These are phyloP conservation scores for Hipposideros larvatus DNA, from an alignment of 2,797 vertebrate genomes.

Conservation along the genomic window DNA sequence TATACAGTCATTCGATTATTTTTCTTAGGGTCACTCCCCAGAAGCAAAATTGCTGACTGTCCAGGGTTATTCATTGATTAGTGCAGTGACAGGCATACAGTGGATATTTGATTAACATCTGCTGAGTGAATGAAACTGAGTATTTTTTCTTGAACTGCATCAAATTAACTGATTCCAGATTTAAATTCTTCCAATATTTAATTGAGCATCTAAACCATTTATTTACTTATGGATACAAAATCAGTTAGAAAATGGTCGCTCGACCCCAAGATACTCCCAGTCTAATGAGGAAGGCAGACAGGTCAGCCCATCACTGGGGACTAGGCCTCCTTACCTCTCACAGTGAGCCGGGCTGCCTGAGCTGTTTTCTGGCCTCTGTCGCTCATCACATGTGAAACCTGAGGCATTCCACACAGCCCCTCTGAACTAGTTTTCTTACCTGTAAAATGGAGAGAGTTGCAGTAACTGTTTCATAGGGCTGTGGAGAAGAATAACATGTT, in stretches of 20 bases:
- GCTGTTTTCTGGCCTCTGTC: background rate
- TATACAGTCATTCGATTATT: background rate
- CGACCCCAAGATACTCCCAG: background rate
- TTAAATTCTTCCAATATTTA: slow-evolving; percentile 58
- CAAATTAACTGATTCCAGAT: slow-evolving; percentile 59
- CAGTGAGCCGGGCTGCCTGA: background rate
- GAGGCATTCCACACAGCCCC: background rate
- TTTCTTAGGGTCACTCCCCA: slow-evolving; percentile 45
- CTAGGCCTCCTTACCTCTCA: background rate
- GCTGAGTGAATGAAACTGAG: slow-evolving; percentile 32
- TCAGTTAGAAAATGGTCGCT: background rate
- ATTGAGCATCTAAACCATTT: slow-evolving; percentile 24
- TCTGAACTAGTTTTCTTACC: slow-evolving; percentile 4
- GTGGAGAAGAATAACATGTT: background rate
- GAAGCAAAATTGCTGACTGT: slow-evolving; percentile 13
- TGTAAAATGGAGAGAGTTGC: background rate
- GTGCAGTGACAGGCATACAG: background rate
- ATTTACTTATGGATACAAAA: slow-evolving; percentile 44
- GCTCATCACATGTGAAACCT: background rate
- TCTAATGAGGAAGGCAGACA: background rate
- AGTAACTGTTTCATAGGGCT: background rate
- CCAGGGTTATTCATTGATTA: slow-evolving; percentile 21
- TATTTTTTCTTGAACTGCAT: slow-evolving; percentile 57
- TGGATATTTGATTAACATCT: slow-evolving; percentile 41
- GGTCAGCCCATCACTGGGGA: background rate